Evolutionary conservation across 1,140 invertebrate genomes (phyloP).

Genomic region (Bombus confusus): DNA sequence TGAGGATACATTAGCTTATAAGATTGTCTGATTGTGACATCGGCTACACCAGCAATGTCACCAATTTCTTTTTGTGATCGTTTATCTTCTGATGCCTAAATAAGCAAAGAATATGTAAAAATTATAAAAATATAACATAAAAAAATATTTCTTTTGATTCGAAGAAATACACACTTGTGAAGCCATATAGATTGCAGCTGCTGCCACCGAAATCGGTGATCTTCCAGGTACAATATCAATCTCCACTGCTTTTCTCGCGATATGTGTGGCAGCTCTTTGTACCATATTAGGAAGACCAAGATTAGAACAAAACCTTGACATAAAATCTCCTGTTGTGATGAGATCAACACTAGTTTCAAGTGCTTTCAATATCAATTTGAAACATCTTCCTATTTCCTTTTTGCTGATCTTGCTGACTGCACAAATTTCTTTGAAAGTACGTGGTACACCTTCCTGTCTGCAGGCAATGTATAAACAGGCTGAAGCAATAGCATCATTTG

Average conservation of each 20-base stretch:
- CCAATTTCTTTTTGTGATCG: slow-evolving; percentile 99
- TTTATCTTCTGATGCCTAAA: slow-evolving; percentile 95
- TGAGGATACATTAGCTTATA: slow-evolving; percentile 99
- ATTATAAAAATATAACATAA: neutral
- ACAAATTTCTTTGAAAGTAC: slow-evolving; percentile 99
- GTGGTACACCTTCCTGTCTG: slow-evolving; percentile 98
- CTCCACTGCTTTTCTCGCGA: slow-evolving; percentile 98
- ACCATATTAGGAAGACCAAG: slow-evolving; percentile 94
- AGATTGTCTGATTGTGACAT: slow-evolving; percentile 98
- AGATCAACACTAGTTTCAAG: slow-evolving; percentile 98
- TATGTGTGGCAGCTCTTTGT: slow-evolving; percentile 97
- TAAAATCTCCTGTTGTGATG: slow-evolving; percentile 99
- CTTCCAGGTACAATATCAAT: slow-evolving; percentile 99
- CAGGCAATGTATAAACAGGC: slow-evolving; percentile 99
- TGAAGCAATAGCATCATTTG: slow-evolving; percentile 99
- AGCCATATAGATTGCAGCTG: slow-evolving; percentile 99
- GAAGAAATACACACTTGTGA: slow-evolving; percentile 87
- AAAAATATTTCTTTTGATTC: slow-evolving; percentile 23
- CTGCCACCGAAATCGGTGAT: slow-evolving; percentile 99
- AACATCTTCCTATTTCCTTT: slow-evolving; percentile 99
- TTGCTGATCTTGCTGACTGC: slow-evolving; percentile 99
- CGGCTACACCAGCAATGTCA: slow-evolving; percentile 99
- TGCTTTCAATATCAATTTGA: slow-evolving; percentile 96
- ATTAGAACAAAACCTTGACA: slow-evolving; percentile 96
- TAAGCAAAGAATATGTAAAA: slow-evolving; percentile 23